Conservation (phyloP, 2,113 vertebrate genomes). For the Onychostoma macrolepis region DNA sequence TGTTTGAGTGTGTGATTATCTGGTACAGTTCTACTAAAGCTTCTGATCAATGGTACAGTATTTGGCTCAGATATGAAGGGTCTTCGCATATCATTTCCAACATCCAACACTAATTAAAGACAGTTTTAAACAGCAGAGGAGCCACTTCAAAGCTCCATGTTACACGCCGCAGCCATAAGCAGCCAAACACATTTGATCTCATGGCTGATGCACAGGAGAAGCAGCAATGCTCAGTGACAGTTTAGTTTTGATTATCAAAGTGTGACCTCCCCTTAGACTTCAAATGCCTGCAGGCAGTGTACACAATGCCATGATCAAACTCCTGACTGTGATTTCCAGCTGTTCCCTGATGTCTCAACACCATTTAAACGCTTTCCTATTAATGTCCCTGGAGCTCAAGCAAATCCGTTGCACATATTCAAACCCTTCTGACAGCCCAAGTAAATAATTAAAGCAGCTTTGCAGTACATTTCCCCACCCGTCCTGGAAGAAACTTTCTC, state of each 20-base stretch:
- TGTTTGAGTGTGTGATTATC: not conserved
- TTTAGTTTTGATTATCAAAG: constrained; percentile 42
- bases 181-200: constrained; percentile 17
- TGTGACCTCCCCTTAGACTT: constrained; percentile 18
- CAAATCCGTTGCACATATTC: constrained; percentile 28
- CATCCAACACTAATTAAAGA: constrained; percentile 30
- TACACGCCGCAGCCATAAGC: not conserved
- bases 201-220: not conserved
- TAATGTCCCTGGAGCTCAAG: constrained; percentile 37
- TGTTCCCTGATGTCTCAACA: constrained; percentile 45
- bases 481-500: constrained; percentile 4
- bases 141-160: constrained; percentile 30
- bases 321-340: constrained; percentile 28
- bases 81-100: constrained; percentile 1
- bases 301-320: constrained; percentile 48
- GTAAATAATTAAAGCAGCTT: constrained; percentile 48
- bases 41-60: constrained; percentile 2
- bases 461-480: not conserved
- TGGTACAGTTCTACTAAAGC: not conserved
- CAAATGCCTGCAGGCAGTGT: constrained; percentile 36
- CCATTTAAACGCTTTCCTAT: constrained; percentile 36
- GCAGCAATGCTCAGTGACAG: constrained; percentile 8
- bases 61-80: constrained; percentile 27
- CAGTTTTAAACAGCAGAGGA: constrained; percentile 23
- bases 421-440: constrained; percentile 39